Base-by-base conservation (phyloP, 2,888 invertebrate genomes). In the Caenorhabditis parvicauda region DNA sequence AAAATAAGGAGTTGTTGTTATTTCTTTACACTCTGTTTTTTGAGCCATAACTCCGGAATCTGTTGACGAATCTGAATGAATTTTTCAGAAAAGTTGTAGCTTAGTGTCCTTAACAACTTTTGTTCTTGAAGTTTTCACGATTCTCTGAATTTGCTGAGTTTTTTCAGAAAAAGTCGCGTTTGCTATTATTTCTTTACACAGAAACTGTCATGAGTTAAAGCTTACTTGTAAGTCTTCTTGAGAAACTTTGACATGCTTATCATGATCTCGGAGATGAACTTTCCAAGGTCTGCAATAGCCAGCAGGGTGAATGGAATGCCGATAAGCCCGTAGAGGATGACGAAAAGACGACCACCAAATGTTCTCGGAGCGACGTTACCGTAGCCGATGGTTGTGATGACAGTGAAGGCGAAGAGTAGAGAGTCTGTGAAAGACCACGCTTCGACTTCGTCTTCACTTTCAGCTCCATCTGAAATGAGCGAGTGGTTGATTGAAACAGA, bases 311-410 rank as follows among this genome's bases (percentile, higher is more conserved):
- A 78, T 28, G 79, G 78, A 39, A 78, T 77, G 6, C 79, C 69
- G 17, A 79, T 55, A n/a, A 79, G 53, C 5, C 77, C 79, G 59
- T 79, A 79, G 25, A 70, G 42, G 42, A 79, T 78, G 21, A 77
- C 77, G 54, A 79, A 79, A 3, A 78, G 43, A 12, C 76, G 67
- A 2, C 79, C 79, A 17, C 59, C 70, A 48, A 76, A 75, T 1
- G 75, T 79, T 19, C 70, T 59, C 9, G 79, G 78, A 21, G 77
- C 77, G 3, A 78, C 74, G 47, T 78, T 78, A 27, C 78, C 78
- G 48, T 78, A 77, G 6, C 77, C 79, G 29, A 79, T 79, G 0
- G 79, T 79, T 19, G 77, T 79, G n/a, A 79, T 78, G 2, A 79
- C 72, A 5, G 79, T 79, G 48, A 78, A 79, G 1, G 75, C 69